Evolutionary conservation across 2,113 vertebrate genomes (phyloP).

Genomic region (Bufo gargarizans): DNA sequence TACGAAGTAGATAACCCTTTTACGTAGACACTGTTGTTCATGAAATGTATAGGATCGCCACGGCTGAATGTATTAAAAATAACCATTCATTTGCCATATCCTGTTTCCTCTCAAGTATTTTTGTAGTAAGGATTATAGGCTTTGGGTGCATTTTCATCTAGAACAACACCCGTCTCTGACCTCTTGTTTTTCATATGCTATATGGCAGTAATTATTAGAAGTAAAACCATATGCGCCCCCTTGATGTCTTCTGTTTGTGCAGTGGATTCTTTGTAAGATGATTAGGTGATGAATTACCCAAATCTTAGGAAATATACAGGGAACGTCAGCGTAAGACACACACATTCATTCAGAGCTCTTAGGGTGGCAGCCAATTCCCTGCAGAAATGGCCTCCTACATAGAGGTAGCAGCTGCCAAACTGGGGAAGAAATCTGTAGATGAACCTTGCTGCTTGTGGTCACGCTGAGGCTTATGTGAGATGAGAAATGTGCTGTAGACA

Average conservation of each 20-base stretch:
- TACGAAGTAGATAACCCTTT: background rate
- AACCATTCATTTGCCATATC: background rate
- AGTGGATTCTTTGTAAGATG: slow-evolving; percentile 40
- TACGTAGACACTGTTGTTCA: background rate
- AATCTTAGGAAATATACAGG: background rate
- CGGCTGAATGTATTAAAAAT: background rate
- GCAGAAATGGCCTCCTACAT: background rate
- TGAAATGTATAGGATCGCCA: background rate
- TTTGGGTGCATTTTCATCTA: background rate
- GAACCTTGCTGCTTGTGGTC: background rate
- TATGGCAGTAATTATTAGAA: slow-evolving; percentile 43
- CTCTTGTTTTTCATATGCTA: background rate
- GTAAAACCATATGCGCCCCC: slow-evolving; percentile 47
- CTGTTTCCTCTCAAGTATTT: slow-evolving; percentile 22
- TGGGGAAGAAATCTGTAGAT: background rate
- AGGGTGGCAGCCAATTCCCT: background rate
- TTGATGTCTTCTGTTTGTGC: slow-evolving; percentile 36
- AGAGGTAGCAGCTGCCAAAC: slow-evolving; percentile 30
- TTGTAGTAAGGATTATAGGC: background rate
- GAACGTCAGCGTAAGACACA: slow-evolving; percentile 5
- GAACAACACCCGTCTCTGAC: background rate
- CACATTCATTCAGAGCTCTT: background rate
- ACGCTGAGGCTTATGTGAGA: background rate
- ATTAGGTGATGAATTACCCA: slow-evolving; percentile 45
- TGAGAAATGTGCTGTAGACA: background rate